Conservation (phyloP, 2,888 invertebrate genomes). For the Diadegma fenestrale region DNA sequence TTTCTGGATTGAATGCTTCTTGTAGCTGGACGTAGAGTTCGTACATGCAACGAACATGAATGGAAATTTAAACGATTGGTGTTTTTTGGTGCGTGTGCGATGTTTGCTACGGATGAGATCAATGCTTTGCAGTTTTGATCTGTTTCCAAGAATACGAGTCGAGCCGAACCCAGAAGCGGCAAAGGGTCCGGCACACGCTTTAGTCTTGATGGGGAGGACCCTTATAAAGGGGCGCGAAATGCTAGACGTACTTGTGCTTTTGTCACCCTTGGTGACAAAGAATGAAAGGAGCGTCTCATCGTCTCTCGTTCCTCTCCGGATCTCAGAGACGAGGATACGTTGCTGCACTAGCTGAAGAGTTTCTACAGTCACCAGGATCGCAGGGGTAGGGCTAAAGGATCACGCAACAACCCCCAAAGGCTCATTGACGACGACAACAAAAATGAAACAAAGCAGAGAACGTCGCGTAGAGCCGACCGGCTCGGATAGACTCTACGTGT, state of each 20-base stretch:
- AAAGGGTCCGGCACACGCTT: conserved; percentile 4
- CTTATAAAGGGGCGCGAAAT: conserved; percentile 16
- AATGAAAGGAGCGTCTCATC: conserved; percentile 38
- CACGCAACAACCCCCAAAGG: conserved; percentile 39
- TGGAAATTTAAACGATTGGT: not conserved
- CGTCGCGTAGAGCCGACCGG: conserved; percentile 42
- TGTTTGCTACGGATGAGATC: not conserved
- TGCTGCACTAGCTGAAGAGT: not conserved
- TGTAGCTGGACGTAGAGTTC: not conserved
- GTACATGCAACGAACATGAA: not conserved
- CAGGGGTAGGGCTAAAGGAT: conserved; percentile 45
- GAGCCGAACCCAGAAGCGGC: not conserved
- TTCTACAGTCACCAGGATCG: conserved; percentile 21
- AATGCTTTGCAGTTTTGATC: not conserved
- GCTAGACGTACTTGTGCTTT: conserved; percentile 50
- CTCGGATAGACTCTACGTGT: conserved; percentile 22
- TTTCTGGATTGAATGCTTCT: conserved; percentile 9
- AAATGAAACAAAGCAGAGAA: conserved; percentile 63
- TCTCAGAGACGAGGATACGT: conserved; percentile 21
- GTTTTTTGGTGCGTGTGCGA: not conserved
- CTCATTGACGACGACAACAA: conserved; percentile 47
- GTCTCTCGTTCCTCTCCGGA: conserved; percentile 32
- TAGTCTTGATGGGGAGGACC: conserved; percentile 15
- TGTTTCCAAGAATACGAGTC: conserved; percentile 5
- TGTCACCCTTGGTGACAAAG: conserved; percentile 42